A percentile compares a stretch with the other conserved stretches of the same genome.
Evolutionary conservation across 2,113 vertebrate genomes (phyloP).

Genomic region (Zapus hudsonius): DNA sequence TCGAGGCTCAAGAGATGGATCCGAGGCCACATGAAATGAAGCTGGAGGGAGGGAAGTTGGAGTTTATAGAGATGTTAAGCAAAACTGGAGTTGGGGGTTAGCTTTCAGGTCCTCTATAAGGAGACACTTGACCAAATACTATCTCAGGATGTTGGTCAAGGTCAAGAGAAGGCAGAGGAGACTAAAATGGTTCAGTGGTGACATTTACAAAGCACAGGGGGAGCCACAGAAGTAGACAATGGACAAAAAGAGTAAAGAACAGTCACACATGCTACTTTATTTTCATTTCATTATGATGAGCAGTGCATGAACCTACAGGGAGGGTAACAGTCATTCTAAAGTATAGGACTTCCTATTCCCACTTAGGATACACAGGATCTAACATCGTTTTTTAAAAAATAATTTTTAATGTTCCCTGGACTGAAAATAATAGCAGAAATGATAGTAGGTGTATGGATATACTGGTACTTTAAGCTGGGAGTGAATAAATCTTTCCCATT

Average conservation of each 20-base stretch:
- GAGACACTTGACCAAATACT: background rate
- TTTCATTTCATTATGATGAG: background rate
- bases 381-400: background rate
- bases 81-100: background rate
- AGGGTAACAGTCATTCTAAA: background rate
- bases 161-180: background rate
- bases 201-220: background rate
- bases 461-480: background rate
- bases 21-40: background rate
- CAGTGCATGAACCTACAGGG: background rate
- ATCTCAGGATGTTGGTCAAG: background rate
- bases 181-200: background rate
- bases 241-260: background rate
- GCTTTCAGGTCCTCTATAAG: background rate
- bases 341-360: conserved; percentile 52
- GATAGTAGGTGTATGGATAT: background rate
- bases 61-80: background rate
- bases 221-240: background rate
- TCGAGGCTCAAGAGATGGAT: background rate
- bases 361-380: background rate
- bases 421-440: conserved; percentile 6
- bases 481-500: background rate
- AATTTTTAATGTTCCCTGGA: background rate
- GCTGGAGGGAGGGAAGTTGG: background rate
- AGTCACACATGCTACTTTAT: background rate